Evolutionary conservation across 2,797 vertebrate species (phyloP).

Genomic region (Myioborus miniatus): DNA sequence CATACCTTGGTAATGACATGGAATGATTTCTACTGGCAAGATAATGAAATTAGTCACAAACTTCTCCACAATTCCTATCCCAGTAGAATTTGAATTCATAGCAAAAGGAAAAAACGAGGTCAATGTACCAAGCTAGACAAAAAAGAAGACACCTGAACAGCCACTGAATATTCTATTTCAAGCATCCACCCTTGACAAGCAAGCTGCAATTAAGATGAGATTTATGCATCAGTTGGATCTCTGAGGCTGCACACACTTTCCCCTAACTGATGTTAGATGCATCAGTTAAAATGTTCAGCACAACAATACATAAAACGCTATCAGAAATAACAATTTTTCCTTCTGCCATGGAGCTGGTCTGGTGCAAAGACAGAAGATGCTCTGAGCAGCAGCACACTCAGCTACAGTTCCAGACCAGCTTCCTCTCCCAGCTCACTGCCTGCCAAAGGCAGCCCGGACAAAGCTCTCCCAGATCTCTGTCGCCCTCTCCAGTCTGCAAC

Average conservation of each 20-base stretch:
- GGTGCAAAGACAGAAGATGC: neutral
- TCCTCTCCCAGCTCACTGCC: neutral
- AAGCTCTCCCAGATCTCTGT: neutral
- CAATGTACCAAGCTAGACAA: neutral
- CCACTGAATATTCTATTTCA: neutral
- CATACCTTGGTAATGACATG: neutral
- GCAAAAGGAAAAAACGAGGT: neutral
- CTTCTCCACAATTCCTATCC: neutral
- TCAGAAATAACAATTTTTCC: neutral
- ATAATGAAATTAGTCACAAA: neutral
- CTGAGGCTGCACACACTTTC: neutral
- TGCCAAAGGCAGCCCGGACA: neutral
- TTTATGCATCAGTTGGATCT: slow-evolving; percentile 23
- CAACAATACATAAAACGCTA: neutral
- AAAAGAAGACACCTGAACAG: neutral
- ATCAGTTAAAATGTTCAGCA: slow-evolving; percentile 16
- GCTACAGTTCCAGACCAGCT: too few relatives aligned
- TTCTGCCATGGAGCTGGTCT: neutral
- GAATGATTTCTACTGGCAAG: neutral
- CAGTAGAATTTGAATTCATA: slow-evolving; percentile 3
- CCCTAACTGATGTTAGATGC: neutral
- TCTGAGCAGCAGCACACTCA: neutral
- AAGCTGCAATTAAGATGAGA: slow-evolving; percentile 32
- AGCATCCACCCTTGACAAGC: slow-evolving; percentile 3
- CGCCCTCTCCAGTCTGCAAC: neutral